Evolutionary conservation across 2,113 vertebrate genomes (phyloP).

Genomic region (Cynopterus brachyotis): DNA sequence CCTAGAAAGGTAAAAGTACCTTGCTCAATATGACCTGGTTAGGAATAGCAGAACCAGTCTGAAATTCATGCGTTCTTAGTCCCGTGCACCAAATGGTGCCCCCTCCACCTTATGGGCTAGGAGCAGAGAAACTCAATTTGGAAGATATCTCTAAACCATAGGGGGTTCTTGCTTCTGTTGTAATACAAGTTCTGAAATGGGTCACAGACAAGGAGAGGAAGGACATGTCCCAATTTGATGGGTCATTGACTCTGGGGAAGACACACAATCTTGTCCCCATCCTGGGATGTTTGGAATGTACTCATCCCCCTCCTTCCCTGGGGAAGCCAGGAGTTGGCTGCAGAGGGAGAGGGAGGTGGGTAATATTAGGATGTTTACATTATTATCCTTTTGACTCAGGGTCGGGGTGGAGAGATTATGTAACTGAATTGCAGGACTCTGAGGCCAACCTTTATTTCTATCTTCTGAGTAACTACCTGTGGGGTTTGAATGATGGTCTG

Average conservation of each 20-base stretch:
- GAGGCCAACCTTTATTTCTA: constrained; percentile 80
- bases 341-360: constrained; percentile 39
- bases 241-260: constrained; percentile 2
- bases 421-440: constrained; percentile 74
- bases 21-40: constrained; percentile 20
- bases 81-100: neutral
- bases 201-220: constrained; percentile 18
- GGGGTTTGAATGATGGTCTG: constrained; percentile 56
- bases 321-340: constrained; percentile 43
- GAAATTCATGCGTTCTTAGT: neutral
- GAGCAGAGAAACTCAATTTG: neutral
- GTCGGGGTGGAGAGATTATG: constrained; percentile 54
- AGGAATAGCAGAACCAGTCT: constrained; percentile 40
- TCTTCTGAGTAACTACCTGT: constrained; percentile 78
- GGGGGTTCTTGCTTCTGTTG: constrained; percentile 24
- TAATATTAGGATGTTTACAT: constrained; percentile 78
- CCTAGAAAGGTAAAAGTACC: neutral
- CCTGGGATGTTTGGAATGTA: constrained; percentile 65
- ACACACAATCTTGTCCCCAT: constrained; percentile 45
- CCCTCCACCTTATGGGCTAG: neutral
- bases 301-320: neutral
- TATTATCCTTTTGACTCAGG: constrained; percentile 72
- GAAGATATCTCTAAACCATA: neutral
- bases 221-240: constrained; percentile 46
- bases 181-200: constrained; percentile 4